Percentiles rank a stretch among this genome's conserved stretches.
phyloP scores from a whole-genome alignment of 2,797 vertebrate genomes.

The Lepilemur septentrionalis region DNA sequence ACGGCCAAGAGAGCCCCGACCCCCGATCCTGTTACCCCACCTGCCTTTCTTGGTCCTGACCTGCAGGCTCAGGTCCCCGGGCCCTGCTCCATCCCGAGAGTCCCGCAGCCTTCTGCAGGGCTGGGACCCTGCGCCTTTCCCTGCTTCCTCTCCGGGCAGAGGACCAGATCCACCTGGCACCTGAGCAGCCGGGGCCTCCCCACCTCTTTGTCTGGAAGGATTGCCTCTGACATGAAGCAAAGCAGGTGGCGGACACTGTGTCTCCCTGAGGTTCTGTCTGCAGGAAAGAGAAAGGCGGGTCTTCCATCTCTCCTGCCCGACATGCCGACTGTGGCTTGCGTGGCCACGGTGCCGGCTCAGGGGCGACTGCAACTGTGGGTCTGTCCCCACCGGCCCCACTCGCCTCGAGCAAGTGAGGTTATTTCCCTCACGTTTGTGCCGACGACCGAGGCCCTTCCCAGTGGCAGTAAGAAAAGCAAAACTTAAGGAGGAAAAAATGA shows the following conservation, averaged over 20 bases:
- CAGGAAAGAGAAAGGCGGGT: rapidly evolving
- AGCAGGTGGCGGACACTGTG: neutral
- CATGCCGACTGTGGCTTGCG: rapidly evolving
- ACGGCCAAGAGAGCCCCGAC: neutral
- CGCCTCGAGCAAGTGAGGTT: rapidly evolving
- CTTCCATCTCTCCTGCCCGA: no score
- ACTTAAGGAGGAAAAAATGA: neutral
- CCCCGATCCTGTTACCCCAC: rapidly evolving
- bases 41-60: rapidly evolving
- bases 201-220: neutral
- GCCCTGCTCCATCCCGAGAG: rapidly evolving
- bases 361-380: neutral
- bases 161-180: neutral
- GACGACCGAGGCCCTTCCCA: neutral
- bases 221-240: neutral
- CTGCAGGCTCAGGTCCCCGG: rapidly evolving
- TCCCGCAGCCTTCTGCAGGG: no score
- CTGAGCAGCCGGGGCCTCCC: neutral
- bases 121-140: neutral
- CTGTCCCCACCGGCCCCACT: rapidly evolving
- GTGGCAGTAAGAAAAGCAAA: neutral
- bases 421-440: neutral
- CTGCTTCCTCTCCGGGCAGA: neutral
- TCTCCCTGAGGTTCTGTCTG: neutral
- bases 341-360: rapidly evolving